Conservation (phyloP, 2,888 invertebrate species). For the Microplitis deprimator region DNA sequence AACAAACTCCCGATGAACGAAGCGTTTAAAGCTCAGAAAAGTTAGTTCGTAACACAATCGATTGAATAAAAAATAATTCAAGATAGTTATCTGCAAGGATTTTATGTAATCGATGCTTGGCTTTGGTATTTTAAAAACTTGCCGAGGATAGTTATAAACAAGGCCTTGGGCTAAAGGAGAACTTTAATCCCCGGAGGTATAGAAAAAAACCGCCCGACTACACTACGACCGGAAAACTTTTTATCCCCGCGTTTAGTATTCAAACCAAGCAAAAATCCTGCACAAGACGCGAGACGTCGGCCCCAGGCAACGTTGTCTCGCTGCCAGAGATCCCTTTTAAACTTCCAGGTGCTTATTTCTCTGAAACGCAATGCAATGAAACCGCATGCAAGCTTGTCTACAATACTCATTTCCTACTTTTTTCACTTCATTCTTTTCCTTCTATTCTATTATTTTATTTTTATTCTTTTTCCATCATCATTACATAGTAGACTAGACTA, state of each 20-base stretch:
- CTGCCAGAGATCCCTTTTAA: constrained; percentile 37
- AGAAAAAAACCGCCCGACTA: background rate
- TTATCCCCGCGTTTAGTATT: constrained; percentile 50
- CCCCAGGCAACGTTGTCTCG: constrained; percentile 41
- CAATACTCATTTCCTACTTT: constrained; percentile 39
- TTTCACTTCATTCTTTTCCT: constrained; percentile 44
- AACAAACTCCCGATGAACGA: no score
- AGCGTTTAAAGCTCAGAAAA: background rate
- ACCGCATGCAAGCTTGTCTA: constrained; percentile 38
- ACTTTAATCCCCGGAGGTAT: constrained; percentile 28
- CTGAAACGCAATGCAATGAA: constrained; percentile 42
- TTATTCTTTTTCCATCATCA: constrained; percentile 34
- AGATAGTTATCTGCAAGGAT: background rate
- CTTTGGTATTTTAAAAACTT: background rate
- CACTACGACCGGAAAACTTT: constrained; percentile 44
- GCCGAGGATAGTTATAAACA: background rate
- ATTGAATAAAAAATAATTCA: background rate
- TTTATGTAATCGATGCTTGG: background rate
- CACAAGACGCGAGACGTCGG: constrained; percentile 31
- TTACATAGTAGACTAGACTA: constrained; percentile 5
- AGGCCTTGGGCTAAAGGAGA: constrained; percentile 7
- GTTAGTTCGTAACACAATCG: background rate
- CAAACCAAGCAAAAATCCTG: constrained; percentile 50
- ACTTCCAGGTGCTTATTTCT: constrained; percentile 43
- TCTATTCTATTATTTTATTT: constrained; percentile 39